Evolutionary conservation across 2,888 invertebrate genomes (phyloP).

Genomic region (Apamea anceps): DNA sequence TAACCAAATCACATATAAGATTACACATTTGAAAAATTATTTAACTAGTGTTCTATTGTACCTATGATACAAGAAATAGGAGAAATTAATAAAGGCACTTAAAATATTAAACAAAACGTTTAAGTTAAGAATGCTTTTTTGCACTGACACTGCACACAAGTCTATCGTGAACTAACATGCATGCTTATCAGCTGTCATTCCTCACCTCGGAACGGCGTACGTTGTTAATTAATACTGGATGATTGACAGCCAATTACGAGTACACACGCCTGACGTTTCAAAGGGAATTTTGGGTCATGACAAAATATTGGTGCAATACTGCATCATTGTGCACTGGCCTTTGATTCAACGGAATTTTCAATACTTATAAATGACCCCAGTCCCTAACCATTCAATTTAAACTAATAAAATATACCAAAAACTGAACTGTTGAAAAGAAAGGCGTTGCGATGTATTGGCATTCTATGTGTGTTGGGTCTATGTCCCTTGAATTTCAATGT

Average conservation of each 20-base stretch:
- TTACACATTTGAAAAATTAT: neutral
- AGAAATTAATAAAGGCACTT: neutral
- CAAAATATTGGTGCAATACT: neutral
- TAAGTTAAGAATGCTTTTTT: neutral
- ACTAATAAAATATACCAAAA: neutral
- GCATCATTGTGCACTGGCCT: neutral
- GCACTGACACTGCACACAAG: neutral
- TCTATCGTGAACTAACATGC: neutral
- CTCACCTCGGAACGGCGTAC: neutral
- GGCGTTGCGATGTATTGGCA: neutral
- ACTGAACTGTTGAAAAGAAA: neutral
- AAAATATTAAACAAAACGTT: neutral
- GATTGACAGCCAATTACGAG: constrained; percentile 6
- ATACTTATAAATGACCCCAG: neutral
- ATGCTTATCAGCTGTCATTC: neutral
- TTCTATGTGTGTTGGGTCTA: neutral
- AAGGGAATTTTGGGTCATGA: neutral
- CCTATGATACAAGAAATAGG: neutral
- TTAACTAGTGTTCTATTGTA: neutral
- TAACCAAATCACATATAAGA: too few relatives aligned
- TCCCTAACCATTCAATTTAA: neutral
- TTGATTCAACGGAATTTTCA: neutral
- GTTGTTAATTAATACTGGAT: neutral
- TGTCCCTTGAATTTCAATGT: neutral
- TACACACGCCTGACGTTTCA: neutral